Percentiles rank a stretch among this genome's conserved stretches.
phyloP scores from a whole-genome alignment of 2,888 invertebrate species.

The Tachina lurida region DNA sequence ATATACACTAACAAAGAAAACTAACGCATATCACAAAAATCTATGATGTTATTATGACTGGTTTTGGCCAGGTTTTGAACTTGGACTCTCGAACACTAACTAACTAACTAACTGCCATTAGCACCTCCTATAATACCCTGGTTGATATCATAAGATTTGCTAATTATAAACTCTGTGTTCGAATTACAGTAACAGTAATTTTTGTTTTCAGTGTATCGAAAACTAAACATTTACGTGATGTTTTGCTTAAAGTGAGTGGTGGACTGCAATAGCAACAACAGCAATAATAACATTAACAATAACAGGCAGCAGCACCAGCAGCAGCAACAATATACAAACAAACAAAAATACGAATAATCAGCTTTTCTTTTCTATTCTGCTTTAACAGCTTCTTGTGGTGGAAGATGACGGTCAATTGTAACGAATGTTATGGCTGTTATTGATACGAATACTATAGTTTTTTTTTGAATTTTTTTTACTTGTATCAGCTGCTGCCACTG shows the following conservation, averaged over 20 bases:
- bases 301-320: constrained; percentile 31
- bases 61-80: too few species aligned
- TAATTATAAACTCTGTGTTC: too few species aligned
- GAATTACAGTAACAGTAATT: too few species aligned
- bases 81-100: too few species aligned
- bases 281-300: constrained; percentile 14
- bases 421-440: constrained; percentile 63
- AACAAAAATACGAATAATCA: constrained; percentile 57
- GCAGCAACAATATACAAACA: constrained; percentile 17
- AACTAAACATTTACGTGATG: constrained; percentile 60
- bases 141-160: too few species aligned
- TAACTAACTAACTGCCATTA: too few species aligned
- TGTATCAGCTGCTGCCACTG: constrained; percentile 63
- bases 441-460: constrained; percentile 53
- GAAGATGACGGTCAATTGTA: constrained; percentile 68
- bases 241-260: constrained; percentile 68
- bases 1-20: too few species aligned
- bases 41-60: too few species aligned
- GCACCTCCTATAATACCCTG: too few species aligned
- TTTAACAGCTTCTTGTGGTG: constrained; percentile 35
- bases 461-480: background rate
- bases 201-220: constrained; percentile 24
- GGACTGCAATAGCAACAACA: constrained; percentile 40
- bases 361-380: constrained; percentile 34
- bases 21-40: too few species aligned